phyloP scores from a whole-genome alignment of 64 coral and sea anemone genomes.

The Porites australiensis region DNA sequence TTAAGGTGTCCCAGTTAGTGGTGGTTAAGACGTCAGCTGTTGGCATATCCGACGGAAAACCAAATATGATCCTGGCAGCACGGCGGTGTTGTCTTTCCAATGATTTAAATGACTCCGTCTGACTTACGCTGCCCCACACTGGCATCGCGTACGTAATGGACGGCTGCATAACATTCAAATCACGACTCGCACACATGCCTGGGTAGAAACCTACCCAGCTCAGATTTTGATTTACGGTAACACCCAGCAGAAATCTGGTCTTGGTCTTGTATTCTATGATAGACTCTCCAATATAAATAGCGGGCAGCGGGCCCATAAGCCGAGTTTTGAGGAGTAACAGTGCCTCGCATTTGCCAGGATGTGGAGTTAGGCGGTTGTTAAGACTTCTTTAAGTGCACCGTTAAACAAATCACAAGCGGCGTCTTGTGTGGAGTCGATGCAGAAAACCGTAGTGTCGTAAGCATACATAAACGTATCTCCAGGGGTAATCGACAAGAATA shows the following conservation, averaged over 20 bases:
- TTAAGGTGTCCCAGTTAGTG: no score
- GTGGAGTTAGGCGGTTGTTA: neutral
- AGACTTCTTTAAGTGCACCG: neutral
- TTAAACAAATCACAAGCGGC: neutral
- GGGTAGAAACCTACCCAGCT: neutral
- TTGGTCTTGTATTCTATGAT: conserved; percentile 2
- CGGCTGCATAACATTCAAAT: no score
- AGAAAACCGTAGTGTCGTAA: conserved; percentile 15
- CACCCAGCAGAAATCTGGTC: conserved; percentile 42
- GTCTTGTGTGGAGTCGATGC: neutral
- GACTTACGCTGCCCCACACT: no score
- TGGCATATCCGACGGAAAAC: neutral
- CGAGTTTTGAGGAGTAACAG: neutral
- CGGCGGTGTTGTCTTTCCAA: neutral
- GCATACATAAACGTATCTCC: conserved; percentile 4
- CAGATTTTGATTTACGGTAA: conserved; percentile 13
- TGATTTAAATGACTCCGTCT: no score
- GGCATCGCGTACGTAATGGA: no score
- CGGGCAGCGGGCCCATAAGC: neutral
- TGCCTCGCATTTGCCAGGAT: conserved; percentile 9
- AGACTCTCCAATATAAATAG: neutral
- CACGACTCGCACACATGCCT: no score
- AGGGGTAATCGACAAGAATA: neutral
- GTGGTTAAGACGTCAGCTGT: no score
- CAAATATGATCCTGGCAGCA: neutral